Percentiles rank a stretch among this genome's conserved stretches.
Conservation (phyloP, 2,888 invertebrate species). For the Nematopogon swammerdamellus region DNA sequence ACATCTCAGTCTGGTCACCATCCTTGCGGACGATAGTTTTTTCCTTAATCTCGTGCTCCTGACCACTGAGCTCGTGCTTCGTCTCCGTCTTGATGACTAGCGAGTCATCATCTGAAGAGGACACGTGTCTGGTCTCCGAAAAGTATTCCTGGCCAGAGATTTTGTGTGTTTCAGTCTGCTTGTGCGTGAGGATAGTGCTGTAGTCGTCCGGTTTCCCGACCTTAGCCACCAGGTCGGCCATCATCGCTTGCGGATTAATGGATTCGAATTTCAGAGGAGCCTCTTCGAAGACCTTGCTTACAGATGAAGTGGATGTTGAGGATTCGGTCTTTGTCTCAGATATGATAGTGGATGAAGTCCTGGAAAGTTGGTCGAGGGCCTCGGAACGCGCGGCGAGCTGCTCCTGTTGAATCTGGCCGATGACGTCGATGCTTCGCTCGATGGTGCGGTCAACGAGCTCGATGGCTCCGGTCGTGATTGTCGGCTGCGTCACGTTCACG, state of each 20-base stretch:
- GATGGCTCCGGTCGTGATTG: constrained; percentile 50
- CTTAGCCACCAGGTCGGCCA: constrained; percentile 43
- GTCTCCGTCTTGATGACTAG: constrained; percentile 45
- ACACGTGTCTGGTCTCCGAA: constrained; percentile 45
- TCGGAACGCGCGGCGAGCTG: constrained; percentile 41
- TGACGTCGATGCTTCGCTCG: constrained; percentile 40
- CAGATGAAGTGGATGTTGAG: constrained; percentile 40
- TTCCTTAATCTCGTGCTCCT: constrained; percentile 49
- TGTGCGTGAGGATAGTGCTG: constrained; percentile 45
- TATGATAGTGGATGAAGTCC: constrained; percentile 31
- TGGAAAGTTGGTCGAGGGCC: constrained; percentile 31
- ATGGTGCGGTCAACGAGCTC: constrained; percentile 52
- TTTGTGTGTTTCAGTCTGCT: constrained; percentile 47
- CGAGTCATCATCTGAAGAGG: constrained; percentile 48
- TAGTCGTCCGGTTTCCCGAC: constrained; percentile 33
- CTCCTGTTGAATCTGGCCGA: constrained; percentile 43
- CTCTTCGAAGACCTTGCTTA: constrained; percentile 36
- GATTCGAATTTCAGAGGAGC: constrained; percentile 34
- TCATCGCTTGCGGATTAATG: constrained; percentile 36
- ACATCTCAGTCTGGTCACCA: constrained; percentile 47
- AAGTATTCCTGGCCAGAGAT: constrained; percentile 50
- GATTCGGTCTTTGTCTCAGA: constrained; percentile 41
- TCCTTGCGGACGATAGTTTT: constrained; percentile 41
- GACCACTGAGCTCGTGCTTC: constrained; percentile 41
- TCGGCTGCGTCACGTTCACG: constrained; percentile 50